Evolutionary conservation across 2,888 invertebrate species (phyloP), one percentile per base, ranked within the genome.

Genomic region (Charanyca ferruginea): DNA sequence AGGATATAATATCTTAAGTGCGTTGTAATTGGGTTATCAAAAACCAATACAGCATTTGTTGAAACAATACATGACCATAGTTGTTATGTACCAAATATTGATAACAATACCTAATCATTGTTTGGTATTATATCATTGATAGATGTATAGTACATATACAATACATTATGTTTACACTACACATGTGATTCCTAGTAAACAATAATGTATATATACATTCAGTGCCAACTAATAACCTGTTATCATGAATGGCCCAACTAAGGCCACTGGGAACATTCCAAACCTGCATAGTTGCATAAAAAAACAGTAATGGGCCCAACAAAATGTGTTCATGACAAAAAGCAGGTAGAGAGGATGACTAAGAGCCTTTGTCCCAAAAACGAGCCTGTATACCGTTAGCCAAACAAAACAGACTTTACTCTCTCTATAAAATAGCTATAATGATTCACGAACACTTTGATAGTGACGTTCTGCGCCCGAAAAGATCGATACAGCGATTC

Each of bases 361-460:
- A 93, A 93, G 85, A 85, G 88, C 84, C 91, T 92, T 94, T 95
- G 95, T 94, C 89, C 93, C 89, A 90, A 94, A 93, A 94, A 90
- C 91, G 89, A 87, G 91, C 86, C 85, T 85, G 80, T 81, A 81
- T 94, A 94, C 95, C 94, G 95, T 95, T 95, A 95, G 80, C 85
- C 88, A 89, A 90, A 93, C 92, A 92, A 92, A 92, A 92, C 90
- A 91, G 86, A 89, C 87, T 87, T 88, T 90, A 89, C 87, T 87
- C 87, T 88, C 86, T 85, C 87, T 87, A 83, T 87, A 87, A 89
- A 87, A 85, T 91, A 90, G 90, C 91, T 91, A 90, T 90, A 92
- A 88, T 87, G 87, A 87, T 85, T 84, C 83, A 86, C 81, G 80
- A 87, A 87, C 83, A 82, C 84, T 78, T 74, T 85, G 76, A 80